phyloP scores from a whole-genome alignment of 2,113 vertebrate species.

The Pica pica region DNA sequence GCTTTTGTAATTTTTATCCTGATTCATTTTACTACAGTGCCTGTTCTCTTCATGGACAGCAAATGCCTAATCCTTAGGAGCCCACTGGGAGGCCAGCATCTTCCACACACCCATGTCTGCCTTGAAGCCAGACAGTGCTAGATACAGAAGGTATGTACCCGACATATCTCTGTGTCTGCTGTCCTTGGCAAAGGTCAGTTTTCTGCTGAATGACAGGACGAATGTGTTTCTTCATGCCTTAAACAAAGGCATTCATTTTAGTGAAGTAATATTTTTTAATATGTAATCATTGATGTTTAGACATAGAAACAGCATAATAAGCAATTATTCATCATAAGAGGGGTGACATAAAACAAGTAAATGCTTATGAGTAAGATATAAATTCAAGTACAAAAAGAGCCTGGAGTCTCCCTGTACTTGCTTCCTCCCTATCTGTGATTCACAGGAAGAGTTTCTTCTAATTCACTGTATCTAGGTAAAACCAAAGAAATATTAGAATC shows the following conservation, averaged over 20 bases:
- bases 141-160: not conserved
- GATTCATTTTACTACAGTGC: not conserved
- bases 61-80: not conserved
- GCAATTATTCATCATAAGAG: not conserved
- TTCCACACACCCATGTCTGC: not conserved
- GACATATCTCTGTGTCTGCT: not conserved
- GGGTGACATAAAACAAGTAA: not conserved
- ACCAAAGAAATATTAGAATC: not conserved
- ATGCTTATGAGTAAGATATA: not conserved
- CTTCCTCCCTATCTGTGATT: not conserved
- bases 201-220: not conserved
- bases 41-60: not conserved
- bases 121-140: not conserved
- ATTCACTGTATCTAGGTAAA: not conserved
- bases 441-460: not conserved
- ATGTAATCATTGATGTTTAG: not conserved
- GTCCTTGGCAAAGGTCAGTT: not conserved
- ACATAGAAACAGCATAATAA: not conserved
- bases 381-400: not conserved
- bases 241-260: not conserved
- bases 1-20: not conserved
- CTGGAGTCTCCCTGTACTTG: not conserved
- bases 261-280: not conserved
- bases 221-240: not conserved
- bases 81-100: not conserved